Percentiles rank a stretch among this genome's conserved stretches.
Conservation (phyloP, 1,140 invertebrate species). For the Mya arenaria region DNA sequence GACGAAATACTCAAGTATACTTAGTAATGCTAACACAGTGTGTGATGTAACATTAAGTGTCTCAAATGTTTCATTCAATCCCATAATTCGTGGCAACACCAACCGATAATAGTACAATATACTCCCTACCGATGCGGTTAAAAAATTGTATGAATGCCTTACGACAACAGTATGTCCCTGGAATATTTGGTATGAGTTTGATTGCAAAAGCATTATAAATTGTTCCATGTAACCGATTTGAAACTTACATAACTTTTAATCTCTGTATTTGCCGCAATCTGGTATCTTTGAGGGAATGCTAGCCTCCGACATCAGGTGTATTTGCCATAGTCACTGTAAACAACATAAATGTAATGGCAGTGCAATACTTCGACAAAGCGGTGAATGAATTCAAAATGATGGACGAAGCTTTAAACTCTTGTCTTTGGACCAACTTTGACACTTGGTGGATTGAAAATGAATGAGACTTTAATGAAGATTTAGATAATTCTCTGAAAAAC, state of each 20-base stretch:
- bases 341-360: slow-evolving; percentile 19
- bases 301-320: neutral
- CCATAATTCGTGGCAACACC: slow-evolving; percentile 34
- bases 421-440: neutral
- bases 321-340: neutral
- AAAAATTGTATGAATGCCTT: slow-evolving; percentile 25
- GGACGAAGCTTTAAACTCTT: neutral
- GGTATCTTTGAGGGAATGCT: slow-evolving; percentile 17
- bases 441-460: neutral
- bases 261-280: slow-evolving; percentile 26
- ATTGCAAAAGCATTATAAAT: slow-evolving; percentile 19
- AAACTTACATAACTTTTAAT: slow-evolving; percentile 23
- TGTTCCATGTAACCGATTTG: neutral
- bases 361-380: slow-evolving; percentile 24
- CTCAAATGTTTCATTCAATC: slow-evolving; percentile 33
- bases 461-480: neutral
- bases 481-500: neutral
- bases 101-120: slow-evolving; percentile 33
- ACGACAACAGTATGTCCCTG: neutral
- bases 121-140: neutral
- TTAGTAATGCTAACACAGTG: neutral
- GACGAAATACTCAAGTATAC: too few species aligned
- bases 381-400: neutral
- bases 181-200: slow-evolving; percentile 28
- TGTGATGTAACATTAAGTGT: neutral